Percentiles rank a stretch among this genome's conserved stretches.
phyloP scores from a whole-genome alignment of 2,113 vertebrate genomes.

The Actinemys pallida region DNA sequence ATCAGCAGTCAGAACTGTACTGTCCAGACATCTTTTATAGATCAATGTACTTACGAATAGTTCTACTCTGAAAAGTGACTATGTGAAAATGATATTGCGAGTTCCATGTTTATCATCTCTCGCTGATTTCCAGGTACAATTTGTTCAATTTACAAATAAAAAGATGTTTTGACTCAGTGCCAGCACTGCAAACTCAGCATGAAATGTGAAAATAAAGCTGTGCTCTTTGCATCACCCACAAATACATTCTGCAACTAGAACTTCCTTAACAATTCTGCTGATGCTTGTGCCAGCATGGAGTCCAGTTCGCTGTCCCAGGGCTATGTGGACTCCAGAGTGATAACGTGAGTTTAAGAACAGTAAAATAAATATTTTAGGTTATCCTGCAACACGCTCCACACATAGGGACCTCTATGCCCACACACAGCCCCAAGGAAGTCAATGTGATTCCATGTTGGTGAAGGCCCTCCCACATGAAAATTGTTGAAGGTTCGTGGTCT shows the following conservation, averaged over 20 bases:
- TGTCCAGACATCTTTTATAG: constrained; percentile 9
- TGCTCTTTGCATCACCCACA: neutral
- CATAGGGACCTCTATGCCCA: too few relatives aligned
- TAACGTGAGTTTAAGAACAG: neutral
- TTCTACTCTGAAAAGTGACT: constrained; percentile 13
- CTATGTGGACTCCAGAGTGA: neutral
- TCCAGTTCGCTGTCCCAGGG: neutral
- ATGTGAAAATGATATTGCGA: constrained; percentile 10
- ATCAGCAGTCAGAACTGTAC: neutral
- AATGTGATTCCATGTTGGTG: neutral
- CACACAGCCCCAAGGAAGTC: neutral
- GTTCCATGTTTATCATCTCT: neutral
- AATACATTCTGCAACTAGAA: neutral
- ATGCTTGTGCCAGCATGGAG: neutral
- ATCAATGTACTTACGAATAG: neutral
- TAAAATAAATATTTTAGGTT: neutral
- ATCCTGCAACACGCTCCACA: neutral
- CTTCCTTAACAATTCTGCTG: neutral
- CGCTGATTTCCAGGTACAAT: neutral
- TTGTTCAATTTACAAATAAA: neutral
- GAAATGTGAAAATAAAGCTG: constrained; percentile 12
- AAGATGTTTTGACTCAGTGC: neutral
- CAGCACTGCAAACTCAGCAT: neutral
- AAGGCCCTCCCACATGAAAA: neutral
- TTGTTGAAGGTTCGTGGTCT: neutral